Percentiles rank a stretch among this genome's conserved stretches.
Conservation (phyloP, 2,797 vertebrate genomes). For the Malacoctenus gilli region DNA sequence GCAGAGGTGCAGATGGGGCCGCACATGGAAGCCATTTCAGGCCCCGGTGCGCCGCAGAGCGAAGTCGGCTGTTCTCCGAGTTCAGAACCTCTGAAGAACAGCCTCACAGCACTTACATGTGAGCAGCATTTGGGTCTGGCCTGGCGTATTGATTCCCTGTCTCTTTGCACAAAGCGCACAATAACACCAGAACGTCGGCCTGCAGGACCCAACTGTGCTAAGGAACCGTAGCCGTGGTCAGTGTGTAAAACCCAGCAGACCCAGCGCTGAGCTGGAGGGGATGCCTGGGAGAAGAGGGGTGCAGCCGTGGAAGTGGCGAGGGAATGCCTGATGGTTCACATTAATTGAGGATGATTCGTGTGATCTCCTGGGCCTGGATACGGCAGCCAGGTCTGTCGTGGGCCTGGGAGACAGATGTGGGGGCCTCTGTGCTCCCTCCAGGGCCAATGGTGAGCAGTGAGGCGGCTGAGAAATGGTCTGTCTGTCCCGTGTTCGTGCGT, state of each 20-base stretch:
- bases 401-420: conserved; percentile 84
- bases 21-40: conserved; percentile 81
- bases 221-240: conserved; percentile 64
- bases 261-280: conserved; percentile 62
- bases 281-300: conserved; percentile 69
- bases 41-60: conserved; percentile 50
- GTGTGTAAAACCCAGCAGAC: conserved; percentile 70
- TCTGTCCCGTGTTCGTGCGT: conserved; percentile 50
- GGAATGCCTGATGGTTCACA: conserved; percentile 75
- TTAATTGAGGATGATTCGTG: conserved; percentile 81
- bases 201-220: conserved; percentile 61
- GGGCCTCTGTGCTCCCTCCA: conserved; percentile 72
- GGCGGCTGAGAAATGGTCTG: conserved; percentile 76
- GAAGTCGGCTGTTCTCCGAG: conserved; percentile 54
- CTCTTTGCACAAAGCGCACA: conserved; percentile 68
- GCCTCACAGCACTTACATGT: conserved; percentile 63
- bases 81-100: conserved; percentile 69
- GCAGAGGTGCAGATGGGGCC: conserved; percentile 71
- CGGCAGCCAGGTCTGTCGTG: conserved; percentile 74
- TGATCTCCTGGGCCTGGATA: conserved; percentile 73
- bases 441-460: conserved; percentile 72
- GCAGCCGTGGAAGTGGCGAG: conserved; percentile 57
- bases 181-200: conserved; percentile 54
- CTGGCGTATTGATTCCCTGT: conserved; percentile 76
- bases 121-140: conserved; percentile 58